These are phyloP conservation scores for Achlya flavicornis DNA, from an alignment of 2,888 invertebrate species.

Conservation along the genomic window DNA sequence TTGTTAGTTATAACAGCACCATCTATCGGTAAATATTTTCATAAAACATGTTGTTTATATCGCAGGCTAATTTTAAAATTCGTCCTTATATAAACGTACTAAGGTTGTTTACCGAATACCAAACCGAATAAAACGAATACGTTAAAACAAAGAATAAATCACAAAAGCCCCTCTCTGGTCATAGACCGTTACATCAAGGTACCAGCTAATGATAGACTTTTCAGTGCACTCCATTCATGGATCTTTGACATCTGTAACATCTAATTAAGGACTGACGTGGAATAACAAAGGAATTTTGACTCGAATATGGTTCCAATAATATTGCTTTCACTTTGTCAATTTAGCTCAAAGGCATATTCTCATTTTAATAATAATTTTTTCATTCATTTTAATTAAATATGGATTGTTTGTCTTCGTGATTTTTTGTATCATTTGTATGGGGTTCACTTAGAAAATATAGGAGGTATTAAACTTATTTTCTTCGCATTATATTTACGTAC, in stretches of 20 bases:
- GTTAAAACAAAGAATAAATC: not conserved
- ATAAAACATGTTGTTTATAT: constrained; percentile 12
- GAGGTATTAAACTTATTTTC: too few species aligned
- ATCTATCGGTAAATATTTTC: constrained; percentile 24
- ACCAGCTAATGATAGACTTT: not conserved
- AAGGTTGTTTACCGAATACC: too few species aligned
- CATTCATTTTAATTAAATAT: too few species aligned
- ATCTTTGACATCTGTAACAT: not conserved
- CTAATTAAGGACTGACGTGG: not conserved
- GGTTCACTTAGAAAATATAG: too few species aligned
- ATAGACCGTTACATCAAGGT: not conserved
- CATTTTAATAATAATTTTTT: too few species aligned
- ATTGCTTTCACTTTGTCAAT: too few species aligned
- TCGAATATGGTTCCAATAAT: not conserved
- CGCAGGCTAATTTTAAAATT: not conserved
- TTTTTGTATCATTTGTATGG: too few species aligned
- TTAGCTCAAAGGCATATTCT: too few species aligned
- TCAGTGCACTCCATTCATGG: not conserved
- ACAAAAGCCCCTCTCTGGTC: not conserved
- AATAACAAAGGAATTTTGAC: not conserved
- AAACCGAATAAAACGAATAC: too few species aligned
- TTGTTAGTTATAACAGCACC: constrained; percentile 20
- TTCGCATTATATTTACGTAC: too few species aligned
- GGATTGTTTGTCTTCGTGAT: too few species aligned
- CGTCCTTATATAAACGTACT: too few species aligned